Evolutionary conservation across 2,797 vertebrate species (phyloP).

Genomic region (Labroides dimidiatus): DNA sequence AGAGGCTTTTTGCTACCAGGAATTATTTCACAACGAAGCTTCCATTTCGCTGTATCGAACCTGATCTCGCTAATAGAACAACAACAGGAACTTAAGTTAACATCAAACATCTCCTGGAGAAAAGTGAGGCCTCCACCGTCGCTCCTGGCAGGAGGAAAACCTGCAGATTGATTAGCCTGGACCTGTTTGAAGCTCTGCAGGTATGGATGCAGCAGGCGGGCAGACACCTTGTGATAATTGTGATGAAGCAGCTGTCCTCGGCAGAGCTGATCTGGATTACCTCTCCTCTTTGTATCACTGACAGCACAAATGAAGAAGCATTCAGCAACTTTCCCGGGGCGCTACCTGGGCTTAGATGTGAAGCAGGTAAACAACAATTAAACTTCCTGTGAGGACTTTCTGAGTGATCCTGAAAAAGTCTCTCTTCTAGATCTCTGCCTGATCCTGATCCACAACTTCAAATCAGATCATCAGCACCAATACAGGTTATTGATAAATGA

Average conservation of each 20-base stretch:
- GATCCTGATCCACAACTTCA: too few species aligned
- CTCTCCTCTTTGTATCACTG: conserved; percentile 76
- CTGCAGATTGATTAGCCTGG: conserved; percentile 64
- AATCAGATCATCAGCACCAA: too few species aligned
- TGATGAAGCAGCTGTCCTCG: conserved; percentile 80
- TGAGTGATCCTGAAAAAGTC: too few species aligned
- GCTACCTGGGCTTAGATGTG: conserved; percentile 53
- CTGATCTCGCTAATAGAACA: conserved; percentile 58
- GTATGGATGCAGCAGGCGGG: conserved; percentile 55
- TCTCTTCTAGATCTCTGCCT: too few species aligned
- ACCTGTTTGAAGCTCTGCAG: conserved; percentile 61
- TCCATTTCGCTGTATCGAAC: conserved; percentile 58
- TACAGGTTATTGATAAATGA: too few species aligned
- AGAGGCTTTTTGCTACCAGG: conserved; percentile 59
- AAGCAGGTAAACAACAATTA: conserved; percentile 76
- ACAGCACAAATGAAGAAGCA: conserved; percentile 81
- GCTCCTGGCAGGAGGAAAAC: conserved; percentile 21
- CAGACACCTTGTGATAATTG: conserved; percentile 77
- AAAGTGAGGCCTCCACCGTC: conserved; percentile 5
- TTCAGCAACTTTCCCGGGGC: conserved; percentile 63
- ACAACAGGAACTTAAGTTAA: conserved; percentile 50
- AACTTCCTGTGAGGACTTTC: too few species aligned
- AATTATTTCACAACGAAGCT: conserved; percentile 63
- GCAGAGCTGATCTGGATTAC: conserved; percentile 78
- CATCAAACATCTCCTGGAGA: conserved; percentile 55